Base-by-base conservation (phyloP, 2,888 invertebrate species). In the Malthinus flaveolus region DNA sequence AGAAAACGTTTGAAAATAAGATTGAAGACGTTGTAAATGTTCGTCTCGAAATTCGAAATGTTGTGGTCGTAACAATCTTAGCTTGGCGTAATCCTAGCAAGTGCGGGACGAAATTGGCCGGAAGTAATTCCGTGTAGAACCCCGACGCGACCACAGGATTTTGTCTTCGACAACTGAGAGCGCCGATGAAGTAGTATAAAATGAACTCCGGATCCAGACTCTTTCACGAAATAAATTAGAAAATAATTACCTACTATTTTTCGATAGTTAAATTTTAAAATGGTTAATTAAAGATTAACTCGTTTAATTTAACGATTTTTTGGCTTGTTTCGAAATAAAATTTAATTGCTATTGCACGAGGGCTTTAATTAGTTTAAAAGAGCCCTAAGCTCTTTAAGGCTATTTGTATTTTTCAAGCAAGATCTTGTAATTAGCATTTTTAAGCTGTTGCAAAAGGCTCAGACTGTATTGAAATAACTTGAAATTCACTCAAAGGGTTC, bases 71-170 rank as follows among this genome's bases (percentile, higher is more conserved):
- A 62, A 63, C 62, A 63, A 59, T 63, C 61, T 63, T 57, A 61
- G 60, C 59, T 60, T 60, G 60, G 63, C 55, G 55, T 65, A 65
- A 65, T 65, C 65, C 63, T 62, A 52, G 57, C 58, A 55, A 61
- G 61, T 65, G 65, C 63, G 63, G 62, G 61, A 61, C 63, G 64
- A 64, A 66, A 66, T 64, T 66, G 66, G 66, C 60, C 66, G 66
- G 66, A 66, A 66, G 64, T 66, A 66, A 66, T 66, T 66, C 63
- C 60, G 59, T 63, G 59, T 61, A 64, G 60, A 61, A 50, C 47
- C 54, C 54, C 23, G 55, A 44, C 55, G 61, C 59, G 56, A 63
- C 62, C 63, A 50, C 63, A 63, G 53, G 59, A 63, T 62, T 42
- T 58, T 57, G 65, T 59, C 59, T 61, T 63, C 55, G 36, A 33